Evolutionary conservation across 64 coral and sea anemone species (phyloP).

Genomic region (Pachyseris speciosa): DNA sequence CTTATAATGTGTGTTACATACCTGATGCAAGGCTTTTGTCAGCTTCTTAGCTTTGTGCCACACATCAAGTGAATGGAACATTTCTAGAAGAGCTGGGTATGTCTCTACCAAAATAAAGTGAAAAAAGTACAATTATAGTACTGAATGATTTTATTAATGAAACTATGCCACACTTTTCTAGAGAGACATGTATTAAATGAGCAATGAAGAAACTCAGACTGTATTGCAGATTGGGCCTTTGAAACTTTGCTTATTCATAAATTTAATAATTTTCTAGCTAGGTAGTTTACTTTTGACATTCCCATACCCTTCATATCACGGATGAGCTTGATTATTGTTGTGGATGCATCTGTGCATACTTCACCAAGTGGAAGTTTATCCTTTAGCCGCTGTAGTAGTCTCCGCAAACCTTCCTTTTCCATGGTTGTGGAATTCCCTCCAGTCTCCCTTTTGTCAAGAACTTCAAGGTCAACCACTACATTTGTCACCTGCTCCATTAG

Average conservation of each 20-base stretch:
- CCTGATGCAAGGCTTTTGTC: constrained; percentile 26
- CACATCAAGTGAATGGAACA: constrained; percentile 52
- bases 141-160: too few relatives aligned
- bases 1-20: not conserved
- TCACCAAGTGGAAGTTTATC: constrained; percentile 4
- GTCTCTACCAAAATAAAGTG: constrained; percentile 28
- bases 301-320: constrained; percentile 20
- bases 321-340: constrained; percentile 17
- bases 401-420: not conserved
- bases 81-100: not conserved
- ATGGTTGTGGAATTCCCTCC: constrained; percentile 3
- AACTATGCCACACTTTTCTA: too few relatives aligned
- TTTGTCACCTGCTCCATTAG: constrained; percentile 58
- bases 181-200: too few relatives aligned
- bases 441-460: too few relatives aligned
- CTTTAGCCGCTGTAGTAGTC: not conserved
- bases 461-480: constrained; percentile 46
- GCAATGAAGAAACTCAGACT: too few relatives aligned
- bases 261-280: not conserved
- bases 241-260: not conserved
- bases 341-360: constrained; percentile 1
- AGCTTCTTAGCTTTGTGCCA: constrained; percentile 69
- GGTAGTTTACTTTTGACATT: too few relatives aligned
- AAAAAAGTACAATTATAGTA: too few relatives aligned
- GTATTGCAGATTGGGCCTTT: too few relatives aligned